Evolutionary conservation across 2,113 vertebrate genomes (phyloP).

Genomic region (Pungitius pungitius): DNA sequence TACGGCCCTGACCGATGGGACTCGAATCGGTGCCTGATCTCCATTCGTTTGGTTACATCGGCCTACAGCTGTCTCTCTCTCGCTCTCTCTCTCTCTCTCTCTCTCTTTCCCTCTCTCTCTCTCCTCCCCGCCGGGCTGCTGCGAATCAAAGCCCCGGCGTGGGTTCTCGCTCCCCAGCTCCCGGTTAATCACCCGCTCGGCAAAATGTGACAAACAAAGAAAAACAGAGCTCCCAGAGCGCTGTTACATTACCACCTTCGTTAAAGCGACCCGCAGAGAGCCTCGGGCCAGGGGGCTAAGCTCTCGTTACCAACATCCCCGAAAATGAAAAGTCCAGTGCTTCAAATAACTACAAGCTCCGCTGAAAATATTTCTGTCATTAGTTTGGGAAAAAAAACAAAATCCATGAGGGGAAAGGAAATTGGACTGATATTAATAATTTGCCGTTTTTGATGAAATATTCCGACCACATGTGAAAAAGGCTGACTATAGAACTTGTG

Average conservation of each 20-base stretch:
- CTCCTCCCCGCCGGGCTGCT: background rate
- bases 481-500: background rate
- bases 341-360: background rate
- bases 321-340: background rate
- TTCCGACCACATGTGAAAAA: background rate
- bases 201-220: background rate
- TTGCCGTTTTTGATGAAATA: background rate
- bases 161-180: background rate
- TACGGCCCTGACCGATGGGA: background rate
- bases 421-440: background rate
- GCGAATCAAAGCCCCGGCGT: slow-evolving; percentile 1
- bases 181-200: background rate
- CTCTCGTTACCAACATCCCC: no score
- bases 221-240: background rate
- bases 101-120: background rate
- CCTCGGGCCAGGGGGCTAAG: no score
- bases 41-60: background rate
- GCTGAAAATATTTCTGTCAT: background rate
- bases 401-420: background rate
- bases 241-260: background rate
- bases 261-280: background rate
- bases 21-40: background rate
- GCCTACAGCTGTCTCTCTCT: background rate
- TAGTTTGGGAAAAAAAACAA: background rate
- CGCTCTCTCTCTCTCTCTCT: background rate